Conservation (phyloP, 2,113 vertebrate genomes). For the Tauraco erythrolophus region DNA sequence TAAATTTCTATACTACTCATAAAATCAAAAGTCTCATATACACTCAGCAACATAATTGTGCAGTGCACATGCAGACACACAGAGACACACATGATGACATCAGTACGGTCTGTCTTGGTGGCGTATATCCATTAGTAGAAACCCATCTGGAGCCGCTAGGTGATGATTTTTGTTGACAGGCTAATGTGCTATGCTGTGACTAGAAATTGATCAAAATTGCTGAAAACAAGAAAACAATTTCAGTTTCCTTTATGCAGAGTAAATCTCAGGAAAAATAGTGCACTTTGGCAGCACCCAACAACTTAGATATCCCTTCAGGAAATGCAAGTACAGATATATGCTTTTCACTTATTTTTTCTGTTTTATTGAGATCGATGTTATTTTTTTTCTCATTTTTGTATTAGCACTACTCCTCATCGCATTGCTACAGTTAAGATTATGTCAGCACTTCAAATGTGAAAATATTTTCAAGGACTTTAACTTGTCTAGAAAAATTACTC, state of each 20-base stretch:
- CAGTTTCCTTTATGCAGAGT: neutral
- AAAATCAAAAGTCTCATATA: constrained; percentile 52
- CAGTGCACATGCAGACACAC: neutral
- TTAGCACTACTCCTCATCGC: neutral
- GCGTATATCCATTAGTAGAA: constrained; percentile 36
- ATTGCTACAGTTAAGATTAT: neutral
- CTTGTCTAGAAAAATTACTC: neutral
- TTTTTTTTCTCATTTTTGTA: neutral
- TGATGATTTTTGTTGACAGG: constrained; percentile 67
- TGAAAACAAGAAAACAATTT: constrained; percentile 48
- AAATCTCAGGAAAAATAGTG: constrained; percentile 21
- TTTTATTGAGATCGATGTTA: neutral
- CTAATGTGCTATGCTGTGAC: constrained; percentile 32
- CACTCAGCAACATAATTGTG: constrained; percentile 14
- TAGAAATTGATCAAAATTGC: constrained; percentile 45
- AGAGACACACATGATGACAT: neutral
- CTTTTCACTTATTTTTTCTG: neutral
- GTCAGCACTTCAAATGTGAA: neutral
- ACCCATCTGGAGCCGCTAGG: constrained; percentile 40
- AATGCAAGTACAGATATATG: neutral
- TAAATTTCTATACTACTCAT: constrained; percentile 56
- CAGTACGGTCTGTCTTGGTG: constrained; percentile 50
- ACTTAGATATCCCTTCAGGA: neutral
- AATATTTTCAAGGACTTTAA: constrained; percentile 1
- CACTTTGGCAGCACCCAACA: neutral